These are phyloP conservation scores for Malurus melanocephalus DNA, from an alignment of 2,113 vertebrate genomes.

Conservation along the genomic window DNA sequence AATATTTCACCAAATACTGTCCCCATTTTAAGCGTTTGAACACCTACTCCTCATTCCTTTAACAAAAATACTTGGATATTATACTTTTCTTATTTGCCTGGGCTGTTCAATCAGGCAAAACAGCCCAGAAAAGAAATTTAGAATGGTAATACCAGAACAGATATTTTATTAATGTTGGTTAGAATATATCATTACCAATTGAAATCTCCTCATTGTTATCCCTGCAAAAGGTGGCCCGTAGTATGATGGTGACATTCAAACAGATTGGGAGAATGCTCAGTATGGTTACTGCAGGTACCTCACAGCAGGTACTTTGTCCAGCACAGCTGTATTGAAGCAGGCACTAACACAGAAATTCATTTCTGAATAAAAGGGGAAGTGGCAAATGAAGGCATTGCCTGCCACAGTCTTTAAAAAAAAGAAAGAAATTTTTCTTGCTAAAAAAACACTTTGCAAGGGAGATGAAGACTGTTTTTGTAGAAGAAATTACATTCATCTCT, in stretches of 20 bases:
- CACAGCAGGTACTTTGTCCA: neutral
- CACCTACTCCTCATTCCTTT: neutral
- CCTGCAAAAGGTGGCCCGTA: rapidly evolving
- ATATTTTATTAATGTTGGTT: neutral
- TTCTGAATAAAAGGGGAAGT: neutral
- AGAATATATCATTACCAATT: neutral
- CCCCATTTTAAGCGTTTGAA: neutral
- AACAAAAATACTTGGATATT: neutral
- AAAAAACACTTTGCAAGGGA: neutral
- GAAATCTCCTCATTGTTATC: neutral
- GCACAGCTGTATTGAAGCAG: neutral
- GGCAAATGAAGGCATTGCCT: rapidly evolving
- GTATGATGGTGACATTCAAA: neutral
- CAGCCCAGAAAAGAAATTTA: neutral
- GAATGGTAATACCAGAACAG: neutral
- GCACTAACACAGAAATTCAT: neutral
- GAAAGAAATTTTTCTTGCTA: neutral
- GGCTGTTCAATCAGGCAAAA: neutral
- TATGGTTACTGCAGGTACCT: neutral
- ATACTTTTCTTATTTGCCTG: neutral
- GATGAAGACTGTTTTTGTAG: neutral
- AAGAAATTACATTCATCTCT: neutral
- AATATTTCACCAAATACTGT: neutral
- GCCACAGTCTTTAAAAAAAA: neutral
- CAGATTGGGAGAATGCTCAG: neutral